These are phyloP conservation scores for Lophochroa leadbeateri DNA, from an alignment of 2,113 vertebrate genomes.

Conservation along the genomic window DNA sequence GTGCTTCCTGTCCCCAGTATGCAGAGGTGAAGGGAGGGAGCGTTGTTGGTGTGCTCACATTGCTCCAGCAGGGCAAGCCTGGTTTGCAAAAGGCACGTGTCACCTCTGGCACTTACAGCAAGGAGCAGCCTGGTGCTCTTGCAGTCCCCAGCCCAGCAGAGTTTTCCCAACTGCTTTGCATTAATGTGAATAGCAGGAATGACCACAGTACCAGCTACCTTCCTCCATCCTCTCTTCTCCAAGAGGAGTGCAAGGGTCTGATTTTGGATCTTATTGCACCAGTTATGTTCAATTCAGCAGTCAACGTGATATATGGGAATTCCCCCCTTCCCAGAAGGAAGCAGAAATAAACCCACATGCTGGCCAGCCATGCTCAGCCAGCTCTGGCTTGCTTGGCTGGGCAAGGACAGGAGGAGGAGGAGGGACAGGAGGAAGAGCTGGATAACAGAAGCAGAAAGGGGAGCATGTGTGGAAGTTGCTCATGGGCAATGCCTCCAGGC, in stretches of 20 bases:
- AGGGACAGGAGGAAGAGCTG: background rate
- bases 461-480: background rate
- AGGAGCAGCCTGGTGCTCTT: background rate
- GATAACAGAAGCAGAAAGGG: background rate
- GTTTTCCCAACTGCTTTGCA: background rate
- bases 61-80: background rate
- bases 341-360: background rate
- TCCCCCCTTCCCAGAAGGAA: background rate
- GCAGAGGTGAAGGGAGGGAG: accelerated
- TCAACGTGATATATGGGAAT: background rate
- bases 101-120: background rate
- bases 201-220: background rate
- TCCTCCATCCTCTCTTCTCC: background rate
- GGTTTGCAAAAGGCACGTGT: background rate
- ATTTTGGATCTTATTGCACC: background rate
- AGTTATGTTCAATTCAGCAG: accelerated
- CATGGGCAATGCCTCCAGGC: accelerated
- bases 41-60: accelerated
- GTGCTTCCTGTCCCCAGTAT: background rate
- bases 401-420: background rate
- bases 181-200: background rate
- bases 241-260: background rate
- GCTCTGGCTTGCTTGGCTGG: background rate
- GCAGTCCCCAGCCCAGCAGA: background rate
- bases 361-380: background rate